A percentile compares a stretch with the other conserved stretches of the same genome.
These are phyloP conservation scores for Leucozona laternaria DNA, from an alignment of 2,888 invertebrate genomes.

Conservation along the genomic window DNA sequence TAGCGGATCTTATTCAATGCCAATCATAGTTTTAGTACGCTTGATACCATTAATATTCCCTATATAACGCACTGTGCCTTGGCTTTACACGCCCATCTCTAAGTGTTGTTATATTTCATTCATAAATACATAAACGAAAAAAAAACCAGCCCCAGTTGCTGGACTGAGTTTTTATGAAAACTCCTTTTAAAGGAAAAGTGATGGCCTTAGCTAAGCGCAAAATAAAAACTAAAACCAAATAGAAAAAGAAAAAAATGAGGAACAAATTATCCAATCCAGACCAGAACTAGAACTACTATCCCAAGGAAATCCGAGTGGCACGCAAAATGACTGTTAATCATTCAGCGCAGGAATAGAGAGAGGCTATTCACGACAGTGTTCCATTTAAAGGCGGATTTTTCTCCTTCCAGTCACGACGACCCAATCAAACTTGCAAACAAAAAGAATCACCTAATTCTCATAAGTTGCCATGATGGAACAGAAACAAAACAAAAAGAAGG, in stretches of 20 bases:
- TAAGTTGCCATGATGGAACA: neutral
- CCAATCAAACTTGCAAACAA: slow-evolving; percentile 24
- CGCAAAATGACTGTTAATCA: slow-evolving; percentile 75
- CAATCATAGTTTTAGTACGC: too few relatives aligned
- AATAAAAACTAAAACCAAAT: slow-evolving; percentile 47
- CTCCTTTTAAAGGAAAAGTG: slow-evolving; percentile 27
- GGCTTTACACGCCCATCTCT: too few relatives aligned
- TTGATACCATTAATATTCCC: too few relatives aligned
- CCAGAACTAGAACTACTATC: slow-evolving; percentile 47
- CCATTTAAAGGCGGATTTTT: slow-evolving; percentile 39
- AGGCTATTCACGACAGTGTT: slow-evolving; percentile 68
- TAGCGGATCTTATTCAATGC: too few relatives aligned
- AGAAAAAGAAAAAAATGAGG: neutral
- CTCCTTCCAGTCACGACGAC: neutral
- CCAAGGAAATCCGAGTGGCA: slow-evolving; percentile 70
- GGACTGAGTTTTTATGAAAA: slow-evolving; percentile 37
- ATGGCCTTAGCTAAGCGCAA: slow-evolving; percentile 60
- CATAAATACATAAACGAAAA: too few relatives aligned
- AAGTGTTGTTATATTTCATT: too few relatives aligned
- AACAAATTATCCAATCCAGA: slow-evolving; percentile 62
- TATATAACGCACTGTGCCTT: too few relatives aligned
- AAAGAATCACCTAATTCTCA: slow-evolving; percentile 47
- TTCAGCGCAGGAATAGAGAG: slow-evolving; percentile 58
- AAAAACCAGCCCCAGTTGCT: slow-evolving; percentile 37
- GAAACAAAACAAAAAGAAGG: neutral